Evolutionary conservation across 2,113 vertebrate genomes (phyloP).

Genomic region (Neotoma lepida): DNA sequence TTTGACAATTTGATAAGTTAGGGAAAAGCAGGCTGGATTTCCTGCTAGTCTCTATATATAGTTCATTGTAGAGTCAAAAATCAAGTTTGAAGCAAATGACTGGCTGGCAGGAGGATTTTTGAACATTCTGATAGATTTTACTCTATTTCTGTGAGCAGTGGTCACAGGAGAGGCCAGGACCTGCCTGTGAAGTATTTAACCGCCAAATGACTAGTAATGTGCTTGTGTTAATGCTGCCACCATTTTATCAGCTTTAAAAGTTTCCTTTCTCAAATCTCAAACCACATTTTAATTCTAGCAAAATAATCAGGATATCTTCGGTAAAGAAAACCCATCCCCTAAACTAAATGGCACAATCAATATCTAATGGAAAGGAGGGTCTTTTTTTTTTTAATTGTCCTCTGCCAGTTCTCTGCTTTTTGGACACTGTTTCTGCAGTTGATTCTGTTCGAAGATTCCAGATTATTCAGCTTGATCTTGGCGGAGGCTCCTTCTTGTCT

Average conservation of each 20-base stretch:
- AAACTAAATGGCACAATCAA: neutral
- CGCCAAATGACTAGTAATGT: neutral
- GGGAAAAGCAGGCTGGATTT: neutral
- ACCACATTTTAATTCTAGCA: neutral
- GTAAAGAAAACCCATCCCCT: neutral
- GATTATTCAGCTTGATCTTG: neutral
- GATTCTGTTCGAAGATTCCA: neutral
- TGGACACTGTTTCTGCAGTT: neutral
- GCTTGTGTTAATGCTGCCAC: neutral
- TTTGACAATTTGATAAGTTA: neutral
- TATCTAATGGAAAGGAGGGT: neutral
- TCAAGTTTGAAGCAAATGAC: neutral
- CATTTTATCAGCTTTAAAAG: neutral
- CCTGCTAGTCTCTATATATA: neutral
- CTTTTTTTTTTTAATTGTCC: neutral
- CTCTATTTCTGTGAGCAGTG: rapidly evolving
- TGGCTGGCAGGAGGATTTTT: neutral
- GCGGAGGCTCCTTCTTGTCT: neutral
- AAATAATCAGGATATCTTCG: neutral
- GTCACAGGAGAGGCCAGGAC: no score
- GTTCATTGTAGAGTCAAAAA: neutral
- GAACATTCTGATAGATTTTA: neutral
- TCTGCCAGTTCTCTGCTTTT: neutral
- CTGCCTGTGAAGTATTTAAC: neutral
- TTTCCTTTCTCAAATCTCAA: neutral